Evolutionary conservation across 2,113 vertebrate species (phyloP).

Genomic region (Tautogolabrus adspersus): DNA sequence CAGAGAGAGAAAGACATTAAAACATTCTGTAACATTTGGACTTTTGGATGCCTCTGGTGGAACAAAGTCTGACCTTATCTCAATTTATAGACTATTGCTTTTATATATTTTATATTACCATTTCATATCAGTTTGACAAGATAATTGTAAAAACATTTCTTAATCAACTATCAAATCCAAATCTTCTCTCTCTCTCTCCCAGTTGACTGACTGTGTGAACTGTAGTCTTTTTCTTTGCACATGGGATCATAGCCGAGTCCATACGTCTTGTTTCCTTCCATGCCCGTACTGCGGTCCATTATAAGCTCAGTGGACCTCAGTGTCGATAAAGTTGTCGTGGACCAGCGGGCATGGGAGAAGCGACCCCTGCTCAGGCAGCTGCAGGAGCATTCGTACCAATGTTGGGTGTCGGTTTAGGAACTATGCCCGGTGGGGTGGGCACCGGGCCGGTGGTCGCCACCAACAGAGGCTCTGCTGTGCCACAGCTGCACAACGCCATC

Average conservation of each 20-base stretch:
- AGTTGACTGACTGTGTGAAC: conserved; percentile 16
- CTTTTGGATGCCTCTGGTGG: conserved; percentile 27
- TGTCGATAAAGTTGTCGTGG: conserved; percentile 49
- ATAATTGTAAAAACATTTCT: conserved; percentile 3
- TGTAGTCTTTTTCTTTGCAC: conserved; percentile 27
- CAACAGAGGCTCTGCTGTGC: conserved; percentile 86
- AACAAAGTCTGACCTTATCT: conserved; percentile 16
- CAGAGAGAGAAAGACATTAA: conserved; percentile 23
- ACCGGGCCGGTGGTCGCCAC: conserved; percentile 79
- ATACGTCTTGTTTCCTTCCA: conserved; percentile 51
- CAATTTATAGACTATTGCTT: conserved; percentile 4
- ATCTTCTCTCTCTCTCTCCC: neutral
- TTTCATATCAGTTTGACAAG: neutral
- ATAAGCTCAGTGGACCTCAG: conserved; percentile 57
- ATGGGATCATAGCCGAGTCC: conserved; percentile 63
- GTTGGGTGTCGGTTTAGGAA: conserved; percentile 84
- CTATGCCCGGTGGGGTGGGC: conserved; percentile 78
- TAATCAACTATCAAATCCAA: neutral
- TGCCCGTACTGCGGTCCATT: conserved; percentile 54
- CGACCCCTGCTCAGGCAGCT: conserved; percentile 89
- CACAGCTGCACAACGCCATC: conserved; percentile 93
- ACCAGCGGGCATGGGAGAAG: conserved; percentile 89
- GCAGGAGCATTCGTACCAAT: conserved; percentile 82
- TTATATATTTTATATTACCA: neutral
- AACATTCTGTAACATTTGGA: conserved; percentile 7